Evolutionary conservation across 2,797 vertebrate species (phyloP), one percentile per base, ranked within the genome.

Genomic region (Rhynchotus rufescens): DNA sequence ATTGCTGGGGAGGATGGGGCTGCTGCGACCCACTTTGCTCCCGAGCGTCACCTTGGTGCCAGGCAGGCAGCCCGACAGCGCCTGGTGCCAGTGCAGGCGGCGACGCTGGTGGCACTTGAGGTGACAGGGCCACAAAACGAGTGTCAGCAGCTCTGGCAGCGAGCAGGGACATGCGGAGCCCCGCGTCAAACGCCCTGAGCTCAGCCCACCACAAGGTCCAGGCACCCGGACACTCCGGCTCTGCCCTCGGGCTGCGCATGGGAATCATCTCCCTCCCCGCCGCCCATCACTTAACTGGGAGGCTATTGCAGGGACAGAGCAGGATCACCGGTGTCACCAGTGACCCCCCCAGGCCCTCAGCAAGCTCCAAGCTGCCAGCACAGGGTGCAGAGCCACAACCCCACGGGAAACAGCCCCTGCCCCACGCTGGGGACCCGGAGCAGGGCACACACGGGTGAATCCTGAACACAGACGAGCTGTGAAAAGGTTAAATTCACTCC

Each of bases 401-500:
- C 47, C 47, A 49, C 6, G 6, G 16, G 22, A 75, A 67, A 82
- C 5, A 17, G 30, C 30, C 54, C 54, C 54, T 56, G 30, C 30
- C 28, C 52, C 28, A 30, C 9, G 10, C 28, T 10, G 10, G 28
- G 52, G 15, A 52, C 52, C 15, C 30, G 4, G 12, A 32, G 2
- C 0, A 3, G 45, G 25, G n/a, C 14, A 72, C 32, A 32, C 3
- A n/a, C 8, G 10, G 45, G 52, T 51, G 56, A 22, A 64, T 19
- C 28, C 54, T 8, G 61, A n/a, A 30, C 47, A 12, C 47, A 28
- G n/a, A 12, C 56, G 15, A 61, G 86, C 23, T 88, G 89, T 71
- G 80, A 95, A 75, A 74, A 92, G 86, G 92, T 96, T 94, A 94
- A 91, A 92, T n/a, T 72, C 34, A 75, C 78, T 93, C 87, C 89